These are phyloP conservation scores for Chromis chromis DNA, from an alignment of 2,797 vertebrate genomes.

Conservation along the genomic window DNA sequence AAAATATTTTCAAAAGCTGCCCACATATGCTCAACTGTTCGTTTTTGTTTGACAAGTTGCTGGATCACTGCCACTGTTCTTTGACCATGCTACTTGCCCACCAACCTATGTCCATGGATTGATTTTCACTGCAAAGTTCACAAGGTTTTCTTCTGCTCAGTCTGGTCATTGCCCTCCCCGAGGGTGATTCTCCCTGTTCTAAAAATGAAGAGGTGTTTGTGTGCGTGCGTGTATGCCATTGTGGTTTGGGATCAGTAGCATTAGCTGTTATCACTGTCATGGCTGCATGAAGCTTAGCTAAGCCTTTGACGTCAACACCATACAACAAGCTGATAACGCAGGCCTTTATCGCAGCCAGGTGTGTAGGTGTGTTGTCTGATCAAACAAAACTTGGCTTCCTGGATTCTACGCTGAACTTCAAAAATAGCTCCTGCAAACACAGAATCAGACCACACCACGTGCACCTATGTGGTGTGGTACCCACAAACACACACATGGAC, in stretches of 20 bases:
- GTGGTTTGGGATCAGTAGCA: conserved; percentile 52
- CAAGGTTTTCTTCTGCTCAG: conserved; percentile 3
- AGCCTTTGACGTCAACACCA: conserved; percentile 77
- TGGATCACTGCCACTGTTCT: conserved; percentile 26
- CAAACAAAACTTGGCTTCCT: conserved; percentile 71
- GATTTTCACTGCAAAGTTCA: conserved; percentile 25
- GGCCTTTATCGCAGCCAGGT: conserved; percentile 67
- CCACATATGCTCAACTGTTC: background rate
- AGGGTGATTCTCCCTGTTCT: conserved; percentile 34
- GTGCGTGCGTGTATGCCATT: conserved; percentile 27
- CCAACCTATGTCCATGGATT: conserved; percentile 15
- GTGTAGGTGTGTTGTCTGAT: conserved; percentile 74
- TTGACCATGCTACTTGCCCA: conserved; percentile 31
- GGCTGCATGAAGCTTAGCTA: conserved; percentile 59
- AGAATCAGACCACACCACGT: conserved; percentile 6
- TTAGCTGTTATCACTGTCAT: conserved; percentile 72
- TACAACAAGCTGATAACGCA: conserved; percentile 70
- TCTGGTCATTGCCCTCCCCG: conserved; percentile 10
- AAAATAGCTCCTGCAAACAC: conserved; percentile 71
- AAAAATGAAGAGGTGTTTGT: conserved; percentile 56
- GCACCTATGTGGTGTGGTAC: background rate
- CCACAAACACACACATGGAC: background rate
- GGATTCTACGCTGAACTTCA: conserved; percentile 65
- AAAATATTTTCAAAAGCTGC: background rate
- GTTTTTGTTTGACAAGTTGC: conserved; percentile 25